Base-by-base conservation (phyloP, 2,888 invertebrate genomes). In the Agriotes lineatus region DNA sequence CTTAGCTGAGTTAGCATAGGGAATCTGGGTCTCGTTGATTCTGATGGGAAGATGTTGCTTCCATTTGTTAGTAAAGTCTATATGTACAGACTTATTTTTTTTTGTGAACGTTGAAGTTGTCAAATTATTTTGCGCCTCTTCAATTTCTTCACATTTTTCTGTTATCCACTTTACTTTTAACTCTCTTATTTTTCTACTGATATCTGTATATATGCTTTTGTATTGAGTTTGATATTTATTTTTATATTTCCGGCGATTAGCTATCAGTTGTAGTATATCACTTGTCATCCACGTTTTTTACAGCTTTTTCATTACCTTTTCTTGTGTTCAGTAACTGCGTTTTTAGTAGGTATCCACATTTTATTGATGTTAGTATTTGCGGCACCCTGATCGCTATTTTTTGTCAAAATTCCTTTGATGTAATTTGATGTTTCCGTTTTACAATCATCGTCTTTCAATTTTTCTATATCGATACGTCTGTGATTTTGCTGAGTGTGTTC, bases 391-490 rank as follows among this genome's bases (percentile, higher is more conserved):
- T 39, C 39, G 10, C n/a, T 39, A 6, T 6, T 39, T 39, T 39
- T n/a, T 39, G 39, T n/a, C 39, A 39, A 6, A 39, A 6, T 12
- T 10, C 4, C 12, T 4, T 39, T 39, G 3, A 3, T 3, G n/a
- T 39, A 10, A n/a, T 39, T 39, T 39, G 39, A 39, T 39, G 39
- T n/a, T 39, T 39, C n/a, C 39, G n/a, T 39, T 39, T 39, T 39
- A n/a, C 39, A 39, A 39, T 39, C 39, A 5, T 39, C n/a, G 39
- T 14, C 39, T 39, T 39, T 14, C 39, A 39, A 39, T 39, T 39
- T 39, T 39, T 39, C 39, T 39, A 39, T 4, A 39, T 3, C 14
- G n/a, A 39, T 10, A 39, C 39, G 14, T 39, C 39, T 39, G 4
- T 5, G 4, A 6, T 5, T 5, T 39, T 5, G 5, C n/a, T 5